phyloP scores from a whole-genome alignment of 1,140 invertebrate genomes.

The Cyrtorhinus lividipennis region DNA sequence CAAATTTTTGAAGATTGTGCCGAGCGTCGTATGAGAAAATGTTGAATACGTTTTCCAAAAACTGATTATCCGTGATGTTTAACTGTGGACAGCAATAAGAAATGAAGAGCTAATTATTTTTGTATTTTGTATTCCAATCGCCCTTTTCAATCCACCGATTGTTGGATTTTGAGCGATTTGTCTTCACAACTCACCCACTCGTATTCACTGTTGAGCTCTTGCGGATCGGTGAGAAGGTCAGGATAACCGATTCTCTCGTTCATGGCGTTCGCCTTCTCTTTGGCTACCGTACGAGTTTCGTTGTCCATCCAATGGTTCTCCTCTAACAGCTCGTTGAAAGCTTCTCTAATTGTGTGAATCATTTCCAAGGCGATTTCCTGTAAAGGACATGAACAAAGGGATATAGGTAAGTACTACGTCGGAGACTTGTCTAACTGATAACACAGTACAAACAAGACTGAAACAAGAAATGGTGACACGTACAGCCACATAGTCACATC shows the following conservation, averaged over 20 bases:
- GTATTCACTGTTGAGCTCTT: slow-evolving; percentile 56
- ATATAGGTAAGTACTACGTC: too few relatives aligned
- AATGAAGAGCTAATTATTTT: background rate
- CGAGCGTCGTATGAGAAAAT: slow-evolving; percentile 56
- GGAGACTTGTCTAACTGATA: too few relatives aligned
- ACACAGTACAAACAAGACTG: too few relatives aligned
- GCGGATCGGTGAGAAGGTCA: slow-evolving; percentile 54
- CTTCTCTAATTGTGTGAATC: slow-evolving; percentile 73
- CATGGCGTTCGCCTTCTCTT: slow-evolving; percentile 67
- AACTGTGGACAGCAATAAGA: slow-evolving; percentile 38
- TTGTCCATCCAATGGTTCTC: slow-evolving; percentile 87
- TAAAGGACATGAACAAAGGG: background rate
- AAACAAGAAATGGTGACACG: too few relatives aligned
- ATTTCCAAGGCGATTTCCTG: slow-evolving; percentile 68
- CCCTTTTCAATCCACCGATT: too few relatives aligned
- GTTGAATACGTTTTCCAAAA: slow-evolving; percentile 59
- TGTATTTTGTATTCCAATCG: too few relatives aligned
- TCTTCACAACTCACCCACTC: slow-evolving; percentile 16
- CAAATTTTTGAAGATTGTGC: slow-evolving; percentile 54
- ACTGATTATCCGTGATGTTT: slow-evolving; percentile 51
- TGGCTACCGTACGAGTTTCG: slow-evolving; percentile 69
- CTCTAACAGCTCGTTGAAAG: slow-evolving; percentile 71
- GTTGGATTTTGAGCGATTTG: too few relatives aligned
- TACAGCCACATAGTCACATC: too few relatives aligned
- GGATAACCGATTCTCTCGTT: slow-evolving; percentile 74